These are phyloP conservation scores for Limonius californicus DNA, from an alignment of 1,140 invertebrate genomes.

Conservation along the genomic window DNA sequence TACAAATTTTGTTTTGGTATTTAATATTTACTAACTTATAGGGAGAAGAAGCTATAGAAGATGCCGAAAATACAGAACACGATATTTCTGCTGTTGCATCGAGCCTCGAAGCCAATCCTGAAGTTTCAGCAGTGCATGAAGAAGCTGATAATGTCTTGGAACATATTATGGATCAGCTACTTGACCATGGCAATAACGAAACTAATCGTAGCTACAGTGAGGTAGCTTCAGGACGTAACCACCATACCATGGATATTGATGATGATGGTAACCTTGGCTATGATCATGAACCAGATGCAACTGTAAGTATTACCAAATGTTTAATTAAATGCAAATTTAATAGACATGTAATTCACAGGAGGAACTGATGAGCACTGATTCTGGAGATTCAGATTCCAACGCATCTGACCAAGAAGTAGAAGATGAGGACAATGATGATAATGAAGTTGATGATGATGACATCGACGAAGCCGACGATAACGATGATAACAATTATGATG, in stretches of 20 bases:
- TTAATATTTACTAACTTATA: constrained; percentile 42
- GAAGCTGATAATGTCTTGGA: constrained; percentile 58
- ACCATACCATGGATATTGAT: constrained; percentile 44
- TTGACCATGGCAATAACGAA: constrained; percentile 51
- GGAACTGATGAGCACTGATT: constrained; percentile 57
- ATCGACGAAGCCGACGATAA: constrained; percentile 54
- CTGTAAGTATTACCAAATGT: constrained; percentile 34
- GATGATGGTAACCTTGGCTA: constrained; percentile 40
- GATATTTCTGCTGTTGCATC: constrained; percentile 60
- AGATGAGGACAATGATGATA: constrained; percentile 53
- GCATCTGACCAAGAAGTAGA: constrained; percentile 50
- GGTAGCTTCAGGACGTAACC: constrained; percentile 29
- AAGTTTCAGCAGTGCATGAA: constrained; percentile 51
- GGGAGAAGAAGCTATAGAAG: constrained; percentile 64
- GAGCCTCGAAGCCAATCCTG: constrained; percentile 52
- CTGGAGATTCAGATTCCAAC: constrained; percentile 48
- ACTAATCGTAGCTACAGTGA: constrained; percentile 31
- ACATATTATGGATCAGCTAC: constrained; percentile 66
- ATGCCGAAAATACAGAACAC: constrained; percentile 63
- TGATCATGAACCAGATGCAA: constrained; percentile 43
- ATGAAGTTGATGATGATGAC: constrained; percentile 59
- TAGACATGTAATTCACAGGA: constrained; percentile 45
- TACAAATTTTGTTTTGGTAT: neutral
- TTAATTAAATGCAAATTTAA: neutral
- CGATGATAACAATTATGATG: constrained; percentile 47